A percentile compares a stretch with the other conserved stretches of the same genome.
Evolutionary conservation across 2,888 invertebrate genomes (phyloP).

Genomic region (Athrips mouffetella): DNA sequence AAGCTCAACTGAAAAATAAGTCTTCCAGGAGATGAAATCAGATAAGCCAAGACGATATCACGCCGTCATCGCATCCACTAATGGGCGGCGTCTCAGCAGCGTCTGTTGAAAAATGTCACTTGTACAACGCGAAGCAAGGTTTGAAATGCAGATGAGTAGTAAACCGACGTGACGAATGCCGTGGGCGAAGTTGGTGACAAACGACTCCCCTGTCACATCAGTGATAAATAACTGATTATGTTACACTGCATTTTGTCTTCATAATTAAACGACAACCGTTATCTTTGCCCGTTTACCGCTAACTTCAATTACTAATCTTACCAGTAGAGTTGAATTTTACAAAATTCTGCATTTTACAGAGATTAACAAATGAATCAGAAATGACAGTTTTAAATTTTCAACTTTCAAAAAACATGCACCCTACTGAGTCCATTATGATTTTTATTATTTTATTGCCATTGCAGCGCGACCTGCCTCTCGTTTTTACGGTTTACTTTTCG

Average conservation of each 20-base stretch:
- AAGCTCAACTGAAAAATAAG: constrained; percentile 54
- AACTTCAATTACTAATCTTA: constrained; percentile 44
- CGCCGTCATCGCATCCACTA: constrained; percentile 66
- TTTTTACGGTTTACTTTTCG: constrained; percentile 66
- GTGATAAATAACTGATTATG: constrained; percentile 77
- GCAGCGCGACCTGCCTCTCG: constrained; percentile 58
- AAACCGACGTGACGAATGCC: constrained; percentile 57
- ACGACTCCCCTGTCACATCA: constrained; percentile 68
- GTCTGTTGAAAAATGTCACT: constrained; percentile 42
- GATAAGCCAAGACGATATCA: constrained; percentile 64
- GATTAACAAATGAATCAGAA: constrained; percentile 49
- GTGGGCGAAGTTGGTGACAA: constrained; percentile 75
- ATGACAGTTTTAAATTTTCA: constrained; percentile 50
- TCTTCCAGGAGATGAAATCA: constrained; percentile 61
- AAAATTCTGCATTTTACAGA: constrained; percentile 50
- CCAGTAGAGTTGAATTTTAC: constrained; percentile 41
- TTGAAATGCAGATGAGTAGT: constrained; percentile 37
- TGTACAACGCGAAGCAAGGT: constrained; percentile 45
- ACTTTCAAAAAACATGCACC: constrained; percentile 47
- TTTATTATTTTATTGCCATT: constrained; percentile 68
- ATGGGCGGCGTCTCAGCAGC: constrained; percentile 40
- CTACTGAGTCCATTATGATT: constrained; percentile 51
- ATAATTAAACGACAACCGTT: constrained; percentile 71
- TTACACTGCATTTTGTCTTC: constrained; percentile 71
- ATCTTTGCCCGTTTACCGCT: constrained; percentile 50